Percentiles rank a stretch among this genome's conserved stretches.
These are phyloP conservation scores for Rhagonycha lutea DNA, from an alignment of 2,888 invertebrate genomes.

Conservation along the genomic window DNA sequence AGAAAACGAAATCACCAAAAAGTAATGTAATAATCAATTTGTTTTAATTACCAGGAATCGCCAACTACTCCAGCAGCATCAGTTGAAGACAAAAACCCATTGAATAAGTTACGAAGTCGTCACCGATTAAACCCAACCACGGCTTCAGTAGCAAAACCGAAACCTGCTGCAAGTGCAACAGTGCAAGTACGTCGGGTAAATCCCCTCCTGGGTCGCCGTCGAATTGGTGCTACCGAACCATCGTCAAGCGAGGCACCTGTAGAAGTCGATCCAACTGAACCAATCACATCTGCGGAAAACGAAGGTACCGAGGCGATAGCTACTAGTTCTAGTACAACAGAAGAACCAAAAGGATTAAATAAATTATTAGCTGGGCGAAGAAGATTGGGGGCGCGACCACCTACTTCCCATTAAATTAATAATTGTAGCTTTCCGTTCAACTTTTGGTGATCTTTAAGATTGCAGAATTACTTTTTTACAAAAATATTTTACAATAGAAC, in stretches of 20 bases:
- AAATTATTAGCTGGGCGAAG: constrained; percentile 72
- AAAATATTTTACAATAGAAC: background rate
- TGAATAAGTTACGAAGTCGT: constrained; percentile 53
- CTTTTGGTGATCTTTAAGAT: background rate
- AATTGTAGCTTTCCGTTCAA: constrained; percentile 23
- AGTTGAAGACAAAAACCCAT: constrained; percentile 47
- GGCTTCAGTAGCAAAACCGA: constrained; percentile 39
- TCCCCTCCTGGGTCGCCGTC: constrained; percentile 61
- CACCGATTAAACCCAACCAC: constrained; percentile 57
- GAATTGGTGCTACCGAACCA: constrained; percentile 50
- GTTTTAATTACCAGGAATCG: constrained; percentile 30
- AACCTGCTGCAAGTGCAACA: constrained; percentile 55
- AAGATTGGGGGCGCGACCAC: constrained; percentile 65
- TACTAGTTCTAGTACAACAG: constrained; percentile 48
- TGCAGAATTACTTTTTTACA: background rate
- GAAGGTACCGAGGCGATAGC: constrained; percentile 40
- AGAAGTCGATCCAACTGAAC: constrained; percentile 31
- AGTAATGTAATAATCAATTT: background rate
- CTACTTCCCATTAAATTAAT: constrained; percentile 53
- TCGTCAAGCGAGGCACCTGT: constrained; percentile 23
- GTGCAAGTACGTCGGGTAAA: constrained; percentile 62
- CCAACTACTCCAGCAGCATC: constrained; percentile 44
- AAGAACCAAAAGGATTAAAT: constrained; percentile 64
- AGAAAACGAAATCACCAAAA: background rate
- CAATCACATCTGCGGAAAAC: constrained; percentile 38